Evolutionary conservation across 92 coral and sea anemone species (phyloP), one percentile per base, ranked within the genome.

Genomic region (Zoanthus sansibaricus): DNA sequence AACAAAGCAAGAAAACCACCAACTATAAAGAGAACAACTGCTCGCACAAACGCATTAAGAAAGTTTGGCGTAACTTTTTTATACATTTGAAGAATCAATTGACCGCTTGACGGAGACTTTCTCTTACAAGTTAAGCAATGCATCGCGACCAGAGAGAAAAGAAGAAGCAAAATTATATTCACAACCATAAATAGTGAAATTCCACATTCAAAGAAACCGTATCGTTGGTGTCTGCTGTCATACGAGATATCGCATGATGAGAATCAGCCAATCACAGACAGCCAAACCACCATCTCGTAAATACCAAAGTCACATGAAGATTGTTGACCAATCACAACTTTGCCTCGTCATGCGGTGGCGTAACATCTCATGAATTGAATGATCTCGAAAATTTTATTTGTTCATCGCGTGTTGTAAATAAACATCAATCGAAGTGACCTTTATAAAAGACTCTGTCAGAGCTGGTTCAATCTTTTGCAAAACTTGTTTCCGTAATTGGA

Each of bases 11-110:
- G 91, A 87, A 94, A 97, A 18, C 92, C 94, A 10, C 99, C 99
- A 74, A 97, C 93, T 20, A 97, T 92, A 58, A 97, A 97, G 86
- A 97, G 88, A 83, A 96, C 98, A 37, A 92, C 68, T 73, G 96
- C 98, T 62, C 99, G 94, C 14, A 97, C 95, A 85, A 90, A 97
- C 83, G 94, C 90, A 88, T 97, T 97, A 84, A 97, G 91, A 72
- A 93, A 92, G 18, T 84, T 86, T 14, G 99, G 98, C 52, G 98
- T 93, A 48, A 93, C 84, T 89, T 93, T 90, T 20, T 92, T 92
- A 83, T 83, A 94, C 84, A 94, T 88, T 76, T 89, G 93, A 71
- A 93, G 76, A 77, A 94, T 47, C 42, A 87, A 91, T 58, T 93
- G 93, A 58, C 98, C 96, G 62, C 92, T 92, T 61, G 96, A 89